phyloP scores from a whole-genome alignment of 2,888 invertebrate species.

The Dermolepida albohirtum region DNA sequence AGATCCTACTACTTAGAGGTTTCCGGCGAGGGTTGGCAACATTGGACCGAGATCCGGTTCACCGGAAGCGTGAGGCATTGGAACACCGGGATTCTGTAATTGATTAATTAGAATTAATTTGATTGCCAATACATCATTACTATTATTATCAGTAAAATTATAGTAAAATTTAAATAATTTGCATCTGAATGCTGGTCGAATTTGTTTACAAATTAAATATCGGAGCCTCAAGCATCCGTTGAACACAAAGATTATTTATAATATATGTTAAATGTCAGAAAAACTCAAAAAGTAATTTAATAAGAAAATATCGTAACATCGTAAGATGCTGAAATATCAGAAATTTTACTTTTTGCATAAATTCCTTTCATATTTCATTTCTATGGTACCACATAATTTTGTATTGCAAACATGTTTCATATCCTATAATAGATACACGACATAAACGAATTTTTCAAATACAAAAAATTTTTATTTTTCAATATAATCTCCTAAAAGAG shows the following conservation, averaged over 20 bases:
- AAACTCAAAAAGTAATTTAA: no score
- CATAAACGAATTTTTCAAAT: no score
- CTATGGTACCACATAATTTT: no score
- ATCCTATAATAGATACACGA: no score
- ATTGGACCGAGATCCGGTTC: constrained; percentile 58
- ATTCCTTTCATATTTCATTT: no score
- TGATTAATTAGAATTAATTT: constrained; percentile 51
- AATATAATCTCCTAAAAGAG: no score
- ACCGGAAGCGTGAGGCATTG: constrained; percentile 59
- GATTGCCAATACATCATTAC: constrained; percentile 45
- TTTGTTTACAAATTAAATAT: constrained; percentile 33
- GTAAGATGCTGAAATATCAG: neutral
- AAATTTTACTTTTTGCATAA: no score
- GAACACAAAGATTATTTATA: constrained; percentile 16
- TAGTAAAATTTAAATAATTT: constrained; percentile 33
- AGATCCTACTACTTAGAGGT: constrained; percentile 56
- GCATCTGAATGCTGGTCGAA: constrained; percentile 25
- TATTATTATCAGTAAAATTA: constrained; percentile 33
- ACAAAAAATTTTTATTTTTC: no score
- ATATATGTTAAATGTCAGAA: neutral
- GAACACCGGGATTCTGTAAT: constrained; percentile 60
- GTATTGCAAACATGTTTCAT: no score
- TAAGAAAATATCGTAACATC: no score
- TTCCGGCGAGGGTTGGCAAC: constrained; percentile 56
- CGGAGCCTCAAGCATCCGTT: constrained; percentile 52